These are phyloP conservation scores for Cyrtodaria siliqua DNA, from an alignment of 2,888 invertebrate species.

Conservation along the genomic window DNA sequence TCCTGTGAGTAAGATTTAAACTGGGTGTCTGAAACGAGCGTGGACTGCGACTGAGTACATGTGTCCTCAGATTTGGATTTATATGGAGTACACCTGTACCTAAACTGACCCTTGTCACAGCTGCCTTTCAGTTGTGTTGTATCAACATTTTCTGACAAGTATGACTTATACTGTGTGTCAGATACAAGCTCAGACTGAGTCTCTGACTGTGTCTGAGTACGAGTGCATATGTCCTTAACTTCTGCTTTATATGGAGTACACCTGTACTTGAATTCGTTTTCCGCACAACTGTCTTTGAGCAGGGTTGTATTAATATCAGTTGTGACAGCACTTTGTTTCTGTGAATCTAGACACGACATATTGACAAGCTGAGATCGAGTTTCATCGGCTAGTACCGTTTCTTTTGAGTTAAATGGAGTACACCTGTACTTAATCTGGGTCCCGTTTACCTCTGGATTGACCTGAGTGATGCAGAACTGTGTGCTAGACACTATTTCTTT, in stretches of 20 bases:
- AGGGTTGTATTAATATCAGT: constrained; percentile 35
- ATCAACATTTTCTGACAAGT: neutral
- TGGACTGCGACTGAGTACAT: constrained; percentile 23
- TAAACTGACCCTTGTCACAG: neutral
- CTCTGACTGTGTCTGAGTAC: neutral
- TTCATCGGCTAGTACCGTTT: neutral
- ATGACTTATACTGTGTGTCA: constrained; percentile 6
- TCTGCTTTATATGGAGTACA: constrained; percentile 45
- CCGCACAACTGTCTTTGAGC: constrained; percentile 37
- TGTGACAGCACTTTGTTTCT: neutral
- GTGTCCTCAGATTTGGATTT: constrained; percentile 6
- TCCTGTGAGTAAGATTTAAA: constrained; percentile 24
- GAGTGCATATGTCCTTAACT: constrained; percentile 5
- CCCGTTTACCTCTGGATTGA: neutral
- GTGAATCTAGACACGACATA: neutral
- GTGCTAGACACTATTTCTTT: constrained; percentile 12
- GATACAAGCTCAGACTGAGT: constrained; percentile 3
- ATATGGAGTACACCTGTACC: constrained; percentile 40
- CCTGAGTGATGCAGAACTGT: constrained; percentile 5
- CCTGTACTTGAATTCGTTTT: constrained; percentile 25
- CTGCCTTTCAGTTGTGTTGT: neutral
- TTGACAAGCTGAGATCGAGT: too few relatives aligned
- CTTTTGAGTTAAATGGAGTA: constrained; percentile 8
- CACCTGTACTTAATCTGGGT: neutral
- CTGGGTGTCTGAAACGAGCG: constrained; percentile 37